Evolutionary conservation across 2,797 vertebrate genomes (phyloP).

Genomic region (Varecia variegata): DNA sequence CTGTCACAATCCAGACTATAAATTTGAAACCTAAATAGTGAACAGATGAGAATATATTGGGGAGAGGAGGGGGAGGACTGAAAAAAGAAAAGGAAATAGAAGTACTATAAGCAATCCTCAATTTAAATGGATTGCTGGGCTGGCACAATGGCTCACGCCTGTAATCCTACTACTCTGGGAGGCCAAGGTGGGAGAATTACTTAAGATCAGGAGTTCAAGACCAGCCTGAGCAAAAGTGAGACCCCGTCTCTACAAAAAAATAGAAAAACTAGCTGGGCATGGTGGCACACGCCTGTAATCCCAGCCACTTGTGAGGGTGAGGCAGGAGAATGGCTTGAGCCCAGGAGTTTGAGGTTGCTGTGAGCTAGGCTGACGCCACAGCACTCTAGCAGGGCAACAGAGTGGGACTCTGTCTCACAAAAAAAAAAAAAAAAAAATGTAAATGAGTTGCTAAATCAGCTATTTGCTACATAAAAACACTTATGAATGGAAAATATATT

Average conservation of each 20-base stretch:
- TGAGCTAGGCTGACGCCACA: too few species aligned
- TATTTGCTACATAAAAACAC: neutral
- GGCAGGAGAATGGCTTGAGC: neutral
- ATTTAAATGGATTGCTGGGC: neutral
- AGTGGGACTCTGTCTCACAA: neutral
- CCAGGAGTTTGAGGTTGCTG: neutral
- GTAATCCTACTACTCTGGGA: neutral
- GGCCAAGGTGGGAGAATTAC: neutral
- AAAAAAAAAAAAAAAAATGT: neutral
- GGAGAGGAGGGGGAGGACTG: accelerated
- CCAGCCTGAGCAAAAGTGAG: neutral
- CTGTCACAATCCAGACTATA: neutral
- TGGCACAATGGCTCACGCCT: neutral
- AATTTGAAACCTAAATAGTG: conserved; percentile 21
- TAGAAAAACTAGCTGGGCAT: neutral
- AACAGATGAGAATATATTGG: neutral
- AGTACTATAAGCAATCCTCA: neutral
- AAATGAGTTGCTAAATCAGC: neutral
- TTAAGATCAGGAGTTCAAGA: neutral
- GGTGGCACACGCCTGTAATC: neutral
- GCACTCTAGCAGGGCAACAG: neutral
- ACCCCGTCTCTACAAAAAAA: neutral
- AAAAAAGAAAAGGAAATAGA: neutral
- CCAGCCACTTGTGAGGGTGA: neutral
- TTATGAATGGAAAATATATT: conserved; percentile 22